Evolutionary conservation across 1,140 invertebrate species (phyloP).

Genomic region (Pseudoatta argentina): DNA sequence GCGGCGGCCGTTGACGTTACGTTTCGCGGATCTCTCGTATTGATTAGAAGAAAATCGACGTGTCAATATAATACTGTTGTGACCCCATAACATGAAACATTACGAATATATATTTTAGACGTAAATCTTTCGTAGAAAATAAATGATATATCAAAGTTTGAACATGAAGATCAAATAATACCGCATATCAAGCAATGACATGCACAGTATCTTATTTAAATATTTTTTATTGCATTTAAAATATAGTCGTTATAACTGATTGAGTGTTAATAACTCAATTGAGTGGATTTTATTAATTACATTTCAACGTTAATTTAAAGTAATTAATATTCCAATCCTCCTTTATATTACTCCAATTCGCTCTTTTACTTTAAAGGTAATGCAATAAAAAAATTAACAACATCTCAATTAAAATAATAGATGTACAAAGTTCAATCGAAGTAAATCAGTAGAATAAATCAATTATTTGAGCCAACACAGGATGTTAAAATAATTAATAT

Average conservation of each 20-base stretch:
- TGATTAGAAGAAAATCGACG: constrained; percentile 66
- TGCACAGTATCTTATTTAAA: neutral
- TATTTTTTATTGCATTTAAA: neutral
- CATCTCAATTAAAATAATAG: too few relatives aligned
- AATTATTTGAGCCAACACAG: too few relatives aligned
- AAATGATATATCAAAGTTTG: neutral
- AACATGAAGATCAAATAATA: neutral
- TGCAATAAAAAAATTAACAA: too few relatives aligned
- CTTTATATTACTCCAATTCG: too few relatives aligned
- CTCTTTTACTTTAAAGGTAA: too few relatives aligned
- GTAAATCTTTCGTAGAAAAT: neutral
- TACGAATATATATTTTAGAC: neutral
- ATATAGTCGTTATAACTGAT: neutral
- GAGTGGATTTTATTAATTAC: neutral
- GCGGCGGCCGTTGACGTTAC: constrained; percentile 33
- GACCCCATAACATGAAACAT: neutral
- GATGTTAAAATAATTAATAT: neutral
- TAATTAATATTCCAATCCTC: neutral
- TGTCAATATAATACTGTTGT: constrained; percentile 45
- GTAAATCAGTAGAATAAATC: too few relatives aligned
- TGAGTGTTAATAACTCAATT: neutral
- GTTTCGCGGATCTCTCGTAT: constrained; percentile 41
- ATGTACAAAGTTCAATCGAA: too few relatives aligned
- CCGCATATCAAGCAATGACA: neutral
- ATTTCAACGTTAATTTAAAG: neutral